Evolutionary conservation across 2,888 invertebrate genomes (phyloP).

Genomic region (Phanerotoma sp.): DNA sequence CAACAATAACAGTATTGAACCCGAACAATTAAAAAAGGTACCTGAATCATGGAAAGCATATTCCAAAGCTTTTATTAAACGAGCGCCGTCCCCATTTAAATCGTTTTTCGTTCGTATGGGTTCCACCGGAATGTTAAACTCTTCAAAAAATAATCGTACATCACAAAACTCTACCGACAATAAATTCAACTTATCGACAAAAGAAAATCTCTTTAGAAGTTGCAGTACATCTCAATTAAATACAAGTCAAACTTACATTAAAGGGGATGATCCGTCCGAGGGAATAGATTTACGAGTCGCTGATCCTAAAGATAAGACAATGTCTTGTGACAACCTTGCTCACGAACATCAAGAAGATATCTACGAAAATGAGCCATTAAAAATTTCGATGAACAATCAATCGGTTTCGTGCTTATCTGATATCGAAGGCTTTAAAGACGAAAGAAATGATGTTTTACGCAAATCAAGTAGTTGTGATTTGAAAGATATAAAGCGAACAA

Average conservation of each 20-base stretch:
- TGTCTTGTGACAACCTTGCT: conserved; percentile 53
- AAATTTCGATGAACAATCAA: conserved; percentile 19
- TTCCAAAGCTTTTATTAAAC: conserved; percentile 31
- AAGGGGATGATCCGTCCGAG: conserved; percentile 80
- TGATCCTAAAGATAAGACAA: conserved; percentile 49
- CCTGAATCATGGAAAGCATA: conserved; percentile 34
- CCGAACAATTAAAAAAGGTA: conserved; percentile 28
- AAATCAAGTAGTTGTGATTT: conserved; percentile 54
- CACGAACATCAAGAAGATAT: conserved; percentile 35
- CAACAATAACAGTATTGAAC: conserved; percentile 11
- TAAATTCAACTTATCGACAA: conserved; percentile 58
- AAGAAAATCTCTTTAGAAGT: conserved; percentile 67
- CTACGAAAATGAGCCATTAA: conserved; percentile 32
- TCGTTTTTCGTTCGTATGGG: conserved; percentile 76
- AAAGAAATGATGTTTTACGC: conserved; percentile 42
- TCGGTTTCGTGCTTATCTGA: conserved; percentile 36
- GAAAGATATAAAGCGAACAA: conserved; percentile 62
- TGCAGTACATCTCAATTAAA: conserved; percentile 77
- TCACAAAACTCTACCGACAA: conserved; percentile 58
- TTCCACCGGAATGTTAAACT: conserved; percentile 74
- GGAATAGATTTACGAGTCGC: conserved; percentile 67
- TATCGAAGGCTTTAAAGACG: conserved; percentile 45
- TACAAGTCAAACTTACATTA: conserved; percentile 65
- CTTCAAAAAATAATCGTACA: conserved; percentile 55
- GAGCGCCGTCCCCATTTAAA: conserved; percentile 69